Base-by-base conservation (phyloP, 1,140 invertebrate species). In the Sitobion miscanthi region DNA sequence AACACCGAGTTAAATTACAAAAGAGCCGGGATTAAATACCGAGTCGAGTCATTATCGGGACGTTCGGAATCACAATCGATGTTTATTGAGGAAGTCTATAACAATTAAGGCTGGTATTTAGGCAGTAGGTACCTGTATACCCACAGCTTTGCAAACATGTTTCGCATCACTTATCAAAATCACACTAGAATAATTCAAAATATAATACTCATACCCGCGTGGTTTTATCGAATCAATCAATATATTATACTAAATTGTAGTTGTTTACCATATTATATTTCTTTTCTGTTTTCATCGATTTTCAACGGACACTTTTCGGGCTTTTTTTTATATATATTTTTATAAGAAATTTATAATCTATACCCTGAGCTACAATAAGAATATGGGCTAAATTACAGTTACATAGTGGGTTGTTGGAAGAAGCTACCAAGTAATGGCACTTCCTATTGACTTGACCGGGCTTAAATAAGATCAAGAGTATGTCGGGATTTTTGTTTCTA, bases 1-100 rank as follows among this genome's bases (percentile, higher is more conserved):
- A 77, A 77, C 62, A 77, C 62, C 30, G 30, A n/a, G n/a, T 77
- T n/a, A 77, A 77, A 77, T 77, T 77, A 77, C 62, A 77, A 77
- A 77, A 77, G 62, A 77, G 30, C 14, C 14, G 4, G 23, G 30
- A 77, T 77, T 77, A 77, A 77, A 77, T n/a, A 77, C 14, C 30
- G 11, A 77, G 4, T n/a, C 0, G n/a, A 77, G 62, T 77, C 11
- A 77, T 77, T 77, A 77, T 77, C 30, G 62, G 1, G n/a, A n/a
- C 21, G 62, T n/a, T n/a, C n/a, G n/a, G 62, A 77, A 77, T 7
- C 62, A 77, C 62, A 77, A 77, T 77, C 62, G 30, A 77, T 77
- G 62, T 77, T 77, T 77, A 77, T n/a, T 77, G n/a, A 77, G 62
- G 4, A n/a, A 77, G 62, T n/a, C 14, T 6, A 30, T n/a, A 25